Base-by-base conservation (phyloP, 35 echinoderm and acorn worm species). In the Patiria miniata region DNA sequence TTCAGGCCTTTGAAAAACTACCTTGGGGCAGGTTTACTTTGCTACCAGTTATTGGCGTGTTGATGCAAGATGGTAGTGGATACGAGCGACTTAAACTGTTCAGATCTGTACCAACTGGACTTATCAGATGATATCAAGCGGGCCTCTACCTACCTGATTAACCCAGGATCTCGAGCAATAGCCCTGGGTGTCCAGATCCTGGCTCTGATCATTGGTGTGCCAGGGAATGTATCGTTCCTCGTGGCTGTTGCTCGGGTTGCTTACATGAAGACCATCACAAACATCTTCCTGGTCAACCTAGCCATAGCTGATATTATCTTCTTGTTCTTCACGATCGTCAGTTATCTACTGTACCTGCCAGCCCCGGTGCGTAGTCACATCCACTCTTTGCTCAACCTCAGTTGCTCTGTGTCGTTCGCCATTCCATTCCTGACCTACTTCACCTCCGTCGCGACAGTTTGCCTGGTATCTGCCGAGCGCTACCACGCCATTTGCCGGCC, bases 201-300 rank as follows among this genome's bases (percentile, higher is more conserved):
- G 14, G 65, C 65, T 23, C 34, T 73, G 0, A 23, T 10, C 8
- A 73, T 73, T 7, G 65, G 65, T 73, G 65, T 73, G 34, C 65
- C 65, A 14, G 65, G 87, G 8, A 73, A 73, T 34, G 23, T 73
- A 30, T 73, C 95, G 1, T 97, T 97, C 57, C 52, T 97, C 21
- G 79, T 87, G 52, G 87, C 93, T 19, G 95, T 97, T 18, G 78
- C 88, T 51, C 73, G 91, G 33, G 57, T 97, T 0, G 86, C 87
- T 15, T 60, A 87, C 2, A 97, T 97, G 95, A 79, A 88, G 50
- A 97, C 95, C 40, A 93, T 92, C 32, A 97, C 95, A 8, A 97
- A 97, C 53, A 78, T 83, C 32, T 97, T 93, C 30, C 52, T 97
- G 39, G 83, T 93, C 39, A 93, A 90, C 53, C 52, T 97, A 40